Evolutionary conservation across 1,140 invertebrate species (phyloP).

Genomic region (Acromyrmex charruanus): DNA sequence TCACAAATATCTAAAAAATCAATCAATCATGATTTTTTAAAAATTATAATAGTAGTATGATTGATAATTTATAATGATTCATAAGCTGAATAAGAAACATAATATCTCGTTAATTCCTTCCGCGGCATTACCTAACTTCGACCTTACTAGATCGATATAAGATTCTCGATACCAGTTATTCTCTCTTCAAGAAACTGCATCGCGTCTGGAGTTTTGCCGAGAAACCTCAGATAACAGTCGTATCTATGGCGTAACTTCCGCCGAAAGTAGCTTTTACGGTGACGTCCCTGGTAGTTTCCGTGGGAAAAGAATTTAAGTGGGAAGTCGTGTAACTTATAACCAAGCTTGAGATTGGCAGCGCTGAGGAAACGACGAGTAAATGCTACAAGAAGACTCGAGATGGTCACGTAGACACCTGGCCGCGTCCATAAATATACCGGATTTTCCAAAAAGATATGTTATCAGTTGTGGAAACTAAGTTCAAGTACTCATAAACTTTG

Average conservation of each 20-base stretch:
- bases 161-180: slow-evolving; percentile 20
- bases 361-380: slow-evolving; percentile 34
- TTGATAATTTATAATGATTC: background rate
- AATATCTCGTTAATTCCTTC: background rate
- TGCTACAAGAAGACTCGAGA: slow-evolving; percentile 4
- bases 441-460: slow-evolving; percentile 18
- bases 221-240: slow-evolving; percentile 51
- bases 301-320: slow-evolving; percentile 59
- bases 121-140: background rate
- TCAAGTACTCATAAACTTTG: background rate
- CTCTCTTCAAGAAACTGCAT: slow-evolving; percentile 18
- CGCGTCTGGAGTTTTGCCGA: slow-evolving; percentile 18
- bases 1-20: background rate
- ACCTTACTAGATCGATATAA: background rate
- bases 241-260: slow-evolving; percentile 42
- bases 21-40: background rate
- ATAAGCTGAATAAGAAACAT: background rate
- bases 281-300: slow-evolving; percentile 41
- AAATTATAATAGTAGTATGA: background rate
- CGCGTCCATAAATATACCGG: background rate
- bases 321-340: slow-evolving; percentile 65
- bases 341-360: slow-evolving; percentile 54
- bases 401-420: slow-evolving; percentile 42
- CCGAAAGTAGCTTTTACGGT: slow-evolving; percentile 60
- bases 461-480: background rate